phyloP scores from a whole-genome alignment of 2,888 invertebrate genomes.

The Notodonta dromedarius region DNA sequence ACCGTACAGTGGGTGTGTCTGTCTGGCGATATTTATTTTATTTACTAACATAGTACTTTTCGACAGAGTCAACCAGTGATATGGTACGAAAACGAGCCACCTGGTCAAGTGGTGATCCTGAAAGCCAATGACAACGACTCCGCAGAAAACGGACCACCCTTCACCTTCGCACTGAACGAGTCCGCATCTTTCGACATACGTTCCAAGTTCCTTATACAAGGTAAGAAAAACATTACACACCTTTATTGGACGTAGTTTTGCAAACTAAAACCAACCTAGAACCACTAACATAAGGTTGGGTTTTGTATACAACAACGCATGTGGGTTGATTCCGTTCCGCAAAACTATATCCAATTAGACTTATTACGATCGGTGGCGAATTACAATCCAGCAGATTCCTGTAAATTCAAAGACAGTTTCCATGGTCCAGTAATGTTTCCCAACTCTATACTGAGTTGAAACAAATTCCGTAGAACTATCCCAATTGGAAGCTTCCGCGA shows the following conservation, averaged over 20 bases:
- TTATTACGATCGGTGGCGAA: too few species aligned
- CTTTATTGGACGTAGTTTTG: too few species aligned
- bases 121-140: constrained; percentile 93
- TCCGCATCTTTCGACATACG: constrained; percentile 88
- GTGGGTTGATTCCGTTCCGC: too few species aligned
- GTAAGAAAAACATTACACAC: constrained; percentile 54
- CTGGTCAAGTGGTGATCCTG: constrained; percentile 87
- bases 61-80: constrained; percentile 90
- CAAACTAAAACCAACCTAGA: too few species aligned
- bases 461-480: constrained; percentile 36
- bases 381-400: too few species aligned
- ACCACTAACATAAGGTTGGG: too few species aligned
- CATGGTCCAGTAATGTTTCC: too few species aligned
- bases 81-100: constrained; percentile 91
- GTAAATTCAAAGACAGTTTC: too few species aligned
- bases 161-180: constrained; percentile 88
- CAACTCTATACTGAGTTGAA: constrained; percentile 14
- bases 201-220: constrained; percentile 88
- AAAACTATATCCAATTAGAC: too few species aligned
- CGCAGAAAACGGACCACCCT: constrained; percentile 93
- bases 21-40: too few species aligned
- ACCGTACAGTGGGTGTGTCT: too few species aligned
- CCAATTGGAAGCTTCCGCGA: constrained; percentile 39
- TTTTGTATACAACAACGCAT: too few species aligned
- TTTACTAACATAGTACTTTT: background rate